These are phyloP conservation scores for Trachemys scripta DNA, from an alignment of 2,113 vertebrate genomes.

Conservation along the genomic window DNA sequence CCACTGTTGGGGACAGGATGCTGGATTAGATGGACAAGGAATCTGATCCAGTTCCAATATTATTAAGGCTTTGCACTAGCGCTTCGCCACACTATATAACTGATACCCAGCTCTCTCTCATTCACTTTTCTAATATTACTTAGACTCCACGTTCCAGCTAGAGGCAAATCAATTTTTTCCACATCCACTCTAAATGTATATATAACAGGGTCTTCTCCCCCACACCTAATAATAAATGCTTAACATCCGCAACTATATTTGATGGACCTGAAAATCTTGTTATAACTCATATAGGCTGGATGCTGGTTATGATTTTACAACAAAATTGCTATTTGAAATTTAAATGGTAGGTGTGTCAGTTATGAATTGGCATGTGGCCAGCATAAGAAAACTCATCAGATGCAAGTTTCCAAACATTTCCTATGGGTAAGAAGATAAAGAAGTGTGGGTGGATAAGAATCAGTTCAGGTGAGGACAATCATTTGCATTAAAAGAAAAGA, in stretches of 20 bases:
- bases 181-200: background rate
- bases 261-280: slow-evolving; percentile 61
- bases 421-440: background rate
- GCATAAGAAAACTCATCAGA: background rate
- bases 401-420: background rate
- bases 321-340: slow-evolving; percentile 41
- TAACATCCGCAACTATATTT: slow-evolving; percentile 10
- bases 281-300: background rate
- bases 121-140: background rate
- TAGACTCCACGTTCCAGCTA: background rate
- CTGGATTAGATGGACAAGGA: background rate
- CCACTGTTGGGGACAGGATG: background rate
- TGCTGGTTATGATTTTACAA: background rate
- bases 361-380: background rate
- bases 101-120: background rate
- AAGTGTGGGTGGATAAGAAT: background rate
- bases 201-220: background rate
- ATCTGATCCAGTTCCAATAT: background rate
- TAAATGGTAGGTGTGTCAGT: slow-evolving; percentile 46
- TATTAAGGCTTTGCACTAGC: background rate
- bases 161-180: background rate
- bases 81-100: background rate
- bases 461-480: background rate
- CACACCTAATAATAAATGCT: background rate
- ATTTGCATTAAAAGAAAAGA: background rate